Evolutionary conservation across 1,140 invertebrate species (phyloP), one percentile per base, ranked within the genome.

Genomic region (Tetramorium alpestre): DNA sequence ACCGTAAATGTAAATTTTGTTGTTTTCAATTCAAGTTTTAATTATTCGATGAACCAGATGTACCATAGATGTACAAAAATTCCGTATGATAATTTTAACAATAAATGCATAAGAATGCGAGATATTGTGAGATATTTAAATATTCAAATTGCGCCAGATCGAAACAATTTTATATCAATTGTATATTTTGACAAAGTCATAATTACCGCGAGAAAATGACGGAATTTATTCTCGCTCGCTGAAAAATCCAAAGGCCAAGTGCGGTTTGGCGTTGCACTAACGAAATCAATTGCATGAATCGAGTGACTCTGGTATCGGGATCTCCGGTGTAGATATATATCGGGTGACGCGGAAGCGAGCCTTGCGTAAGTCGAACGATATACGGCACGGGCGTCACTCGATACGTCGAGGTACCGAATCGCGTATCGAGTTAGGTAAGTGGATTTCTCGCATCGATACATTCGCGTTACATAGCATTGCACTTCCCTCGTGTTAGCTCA

Each of bases 361-460:
- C 67, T 73, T 56, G 22, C 70, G 54, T 70, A 75, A 89, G 77
- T 82, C 70, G 88, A 73, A 65, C 84, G 80, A 76, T 72, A 70
- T 62, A 85, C 69, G 70, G 47, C 49, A 38, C 64, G 73, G 49
- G 80, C 67, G 86, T 80, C 85, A 90, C 62, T 73, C 76, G 70
- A 47, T 56, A 70, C 86, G 49, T 22, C 60, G 60, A 49, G 41
- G 16, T 11, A 49, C 69, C 58, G 84, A 88, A 93, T 93, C 88
- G 85, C 88, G 89, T 93, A 90, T 90, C 89, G 89, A 89, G 87
- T 87, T 76, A 87, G 90, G 78, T 93, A 92, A 94, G 93, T 93
- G 93, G 92, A 94, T 94, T 93, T 93, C 93, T 94, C 93, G 93
- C 92, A 91, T 92, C 91, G 93, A 89, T 94, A 92, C 93, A 92